Base-by-base conservation (phyloP, 2,113 vertebrate genomes). In the Psilopsiagon aurifrons region DNA sequence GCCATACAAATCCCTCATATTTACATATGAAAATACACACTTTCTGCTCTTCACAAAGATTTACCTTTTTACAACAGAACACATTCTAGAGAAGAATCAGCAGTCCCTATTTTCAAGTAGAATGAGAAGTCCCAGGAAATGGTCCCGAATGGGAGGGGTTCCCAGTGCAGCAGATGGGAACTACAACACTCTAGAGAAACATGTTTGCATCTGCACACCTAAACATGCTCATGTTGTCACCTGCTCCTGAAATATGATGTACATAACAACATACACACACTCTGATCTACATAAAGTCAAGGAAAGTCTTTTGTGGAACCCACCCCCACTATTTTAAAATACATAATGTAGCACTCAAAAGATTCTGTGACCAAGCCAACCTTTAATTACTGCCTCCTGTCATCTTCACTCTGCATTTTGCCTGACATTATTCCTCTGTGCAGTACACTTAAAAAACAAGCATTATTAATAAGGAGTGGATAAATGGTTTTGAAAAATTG, bases 401-500 rank as follows among this genome's bases (percentile, higher is more conserved):
- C 49, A 80, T 22, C 82, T 87, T 63, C 23, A 13, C 39, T 46
- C 86, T 92, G 29, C 16, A 33, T 75, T 78, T 88, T 85, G 16
- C 27, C 49, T 84, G 15, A 78, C 51, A 70, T 73, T 55, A 51
- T 14, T 95, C 31, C 28, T 59, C 9, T 51, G 2, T 20, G 55
- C 17, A 66, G 66, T 70, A 31, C 82, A 35, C n/a, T 51, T 85
- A 94, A 62, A 16, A 66, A 92, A 20, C 63, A 51, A 83, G 35
- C n/a, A 59, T 84, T 93, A 81, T 76, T 43, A 95, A 87, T 68
- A 35, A 70, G 11, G 44, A 74, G 20, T 64, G 41, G 69, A 67
- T 82, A 87, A 90, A 75, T 51, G 17, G 23, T 37, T 94, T 95
- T 92, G 39, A 92, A 93, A 95, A 88, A 69, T 47, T 77, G 25